Evolutionary conservation across 2,113 vertebrate genomes (phyloP), one percentile per base, ranked within the genome.

Genomic region (Raja brachyura): DNA sequence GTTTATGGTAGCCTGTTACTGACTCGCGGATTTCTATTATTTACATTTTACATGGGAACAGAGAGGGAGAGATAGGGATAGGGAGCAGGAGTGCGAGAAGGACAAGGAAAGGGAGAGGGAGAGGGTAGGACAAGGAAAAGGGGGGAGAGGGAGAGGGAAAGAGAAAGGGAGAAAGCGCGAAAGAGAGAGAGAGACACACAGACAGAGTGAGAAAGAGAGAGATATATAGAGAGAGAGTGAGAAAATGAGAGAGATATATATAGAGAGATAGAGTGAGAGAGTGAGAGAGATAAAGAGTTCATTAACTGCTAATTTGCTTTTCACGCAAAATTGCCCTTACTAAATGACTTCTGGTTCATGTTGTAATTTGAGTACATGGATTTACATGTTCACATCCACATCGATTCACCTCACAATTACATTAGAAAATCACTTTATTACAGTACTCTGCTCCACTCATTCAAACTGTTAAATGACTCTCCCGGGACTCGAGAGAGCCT

Each of bases 401-500:
- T 88, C 63, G 28, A 88, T 63, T 88, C 83, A 88, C 83, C 28
- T 63, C 59, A 88, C 14, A 88, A 88, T 88, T 88, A 63, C 59
- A 63, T 88, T 63, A 66, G 83, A 88, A 66, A 88, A 88, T 88
- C 5, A 63, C 7, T 88, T 63, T 31, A 88, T 66, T 88, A 61
- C 83, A 61, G 59, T 63, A 13, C 83, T 66, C 59, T 33, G 83
- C 63, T 88, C 28, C 83, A 88, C 28, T 88, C 83, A 88, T 63
- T 88, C 56, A 88, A 88, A 16, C 28, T 63, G 83, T 61, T 63
- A 31, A 88, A 88, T 88, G 83, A 18, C 83, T 88, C 83, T 59
- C 83, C 14, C 6, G 61, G 59, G 83, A 66, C 59, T 63, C 13
- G 59, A 18, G 11, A 18, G 83, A 88, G 14, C 59, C 56, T 88